Percentiles rank a stretch among this genome's conserved stretches.
Conservation (phyloP, 2,113 vertebrate species). For the Oreotrochilus melanogaster region DNA sequence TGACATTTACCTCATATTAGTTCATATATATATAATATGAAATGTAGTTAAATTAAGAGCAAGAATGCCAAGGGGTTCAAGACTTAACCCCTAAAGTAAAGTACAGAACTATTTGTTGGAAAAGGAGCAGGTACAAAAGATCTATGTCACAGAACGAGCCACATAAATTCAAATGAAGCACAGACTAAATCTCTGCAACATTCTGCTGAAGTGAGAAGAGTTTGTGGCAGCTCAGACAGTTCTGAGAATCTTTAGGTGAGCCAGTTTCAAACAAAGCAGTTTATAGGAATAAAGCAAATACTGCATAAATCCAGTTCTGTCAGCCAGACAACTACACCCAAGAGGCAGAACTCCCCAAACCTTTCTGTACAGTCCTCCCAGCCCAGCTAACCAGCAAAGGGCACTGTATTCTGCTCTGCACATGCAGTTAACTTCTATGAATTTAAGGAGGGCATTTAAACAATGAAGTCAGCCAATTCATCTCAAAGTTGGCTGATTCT, state of each 20-base stretch:
- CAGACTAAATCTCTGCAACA: neutral
- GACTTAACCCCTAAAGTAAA: neutral
- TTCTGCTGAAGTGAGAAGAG: neutral
- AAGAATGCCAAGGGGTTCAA: neutral
- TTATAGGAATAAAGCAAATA: neutral
- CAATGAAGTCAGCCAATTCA: conserved; percentile 43
- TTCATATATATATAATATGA: too few species aligned
- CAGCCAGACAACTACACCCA: neutral
- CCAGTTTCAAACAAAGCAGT: neutral
- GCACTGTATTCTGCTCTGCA: conserved; percentile 1
- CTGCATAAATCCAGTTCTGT: neutral
- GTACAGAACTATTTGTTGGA: neutral
- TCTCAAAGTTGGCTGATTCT: neutral
- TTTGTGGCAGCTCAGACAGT: neutral
- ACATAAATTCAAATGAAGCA: neutral
- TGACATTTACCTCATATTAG: neutral
- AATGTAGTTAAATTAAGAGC: neutral
- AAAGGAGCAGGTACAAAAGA: neutral
- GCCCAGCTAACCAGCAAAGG: conserved; percentile 55
- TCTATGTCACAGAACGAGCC: neutral
- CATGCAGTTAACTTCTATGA: neutral
- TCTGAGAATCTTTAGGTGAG: neutral
- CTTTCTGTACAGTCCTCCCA: neutral
- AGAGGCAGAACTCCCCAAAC: neutral
- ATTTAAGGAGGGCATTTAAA: conserved; percentile 16